These are phyloP conservation scores for Scaptomyza graminum DNA, from an alignment of 1,140 invertebrate genomes.

Conservation along the genomic window DNA sequence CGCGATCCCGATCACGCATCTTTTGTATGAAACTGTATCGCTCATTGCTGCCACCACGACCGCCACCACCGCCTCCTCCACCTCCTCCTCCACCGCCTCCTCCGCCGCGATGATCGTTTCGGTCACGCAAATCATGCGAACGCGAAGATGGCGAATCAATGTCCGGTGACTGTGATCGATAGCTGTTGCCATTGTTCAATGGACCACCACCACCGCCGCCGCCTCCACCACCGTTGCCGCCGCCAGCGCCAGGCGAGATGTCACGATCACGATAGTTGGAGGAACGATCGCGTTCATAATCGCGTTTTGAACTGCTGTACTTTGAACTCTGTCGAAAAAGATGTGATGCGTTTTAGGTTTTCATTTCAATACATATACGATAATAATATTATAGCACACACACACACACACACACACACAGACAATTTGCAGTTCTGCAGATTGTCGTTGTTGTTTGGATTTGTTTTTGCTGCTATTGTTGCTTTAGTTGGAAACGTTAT, in stretches of 20 bases:
- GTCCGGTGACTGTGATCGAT: slow-evolving; percentile 89
- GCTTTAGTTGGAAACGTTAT: no score
- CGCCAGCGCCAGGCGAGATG: slow-evolving; percentile 87
- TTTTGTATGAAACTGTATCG: slow-evolving; percentile 89
- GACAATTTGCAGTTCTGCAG: not conserved
- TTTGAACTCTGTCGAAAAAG: slow-evolving; percentile 87
- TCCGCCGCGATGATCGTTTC: slow-evolving; percentile 84
- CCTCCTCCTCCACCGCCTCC: slow-evolving; percentile 55
- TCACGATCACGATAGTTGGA: slow-evolving; percentile 83
- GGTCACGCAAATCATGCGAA: slow-evolving; percentile 86
- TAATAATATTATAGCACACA: not conserved
- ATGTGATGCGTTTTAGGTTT: slow-evolving; percentile 7
- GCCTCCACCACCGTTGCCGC: slow-evolving; percentile 88
- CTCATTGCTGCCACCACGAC: slow-evolving; percentile 59
- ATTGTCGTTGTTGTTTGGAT: slow-evolving; percentile 2
- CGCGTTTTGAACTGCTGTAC: slow-evolving; percentile 87
- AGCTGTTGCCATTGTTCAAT: slow-evolving; percentile 90
- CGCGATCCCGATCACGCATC: slow-evolving; percentile 94
- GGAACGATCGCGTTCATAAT: slow-evolving; percentile 83
- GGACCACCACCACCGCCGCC: slow-evolving; percentile 85
- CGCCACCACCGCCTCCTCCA: slow-evolving; percentile 85
- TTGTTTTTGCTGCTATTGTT: not conserved
- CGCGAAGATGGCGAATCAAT: slow-evolving; percentile 86
- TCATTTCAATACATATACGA: slow-evolving; percentile 1
- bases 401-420: no score